These are phyloP conservation scores for Trissolcus japonicus DNA, from an alignment of 2,888 invertebrate genomes.

Conservation along the genomic window DNA sequence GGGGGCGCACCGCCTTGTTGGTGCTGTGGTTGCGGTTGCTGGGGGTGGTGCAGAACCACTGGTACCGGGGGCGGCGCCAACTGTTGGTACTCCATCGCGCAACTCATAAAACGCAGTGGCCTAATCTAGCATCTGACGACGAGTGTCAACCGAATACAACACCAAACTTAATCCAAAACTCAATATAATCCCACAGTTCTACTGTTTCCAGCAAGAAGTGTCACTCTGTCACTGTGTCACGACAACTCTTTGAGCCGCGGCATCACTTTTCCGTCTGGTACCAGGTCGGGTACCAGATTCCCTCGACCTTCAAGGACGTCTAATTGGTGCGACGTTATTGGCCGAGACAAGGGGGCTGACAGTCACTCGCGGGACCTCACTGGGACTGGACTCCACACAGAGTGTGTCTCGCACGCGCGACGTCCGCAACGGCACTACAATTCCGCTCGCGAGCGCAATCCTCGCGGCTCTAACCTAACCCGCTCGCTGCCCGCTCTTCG, in stretches of 20 bases:
- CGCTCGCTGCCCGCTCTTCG: slow-evolving; percentile 34
- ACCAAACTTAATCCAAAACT: not conserved
- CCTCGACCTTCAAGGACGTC: not conserved
- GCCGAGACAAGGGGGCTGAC: slow-evolving; percentile 52
- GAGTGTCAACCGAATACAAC: not conserved
- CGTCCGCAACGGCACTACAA: slow-evolving; percentile 68
- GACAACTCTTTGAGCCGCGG: slow-evolving; percentile 35
- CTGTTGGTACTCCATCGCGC: slow-evolving; percentile 77
- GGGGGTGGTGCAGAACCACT: slow-evolving; percentile 73
- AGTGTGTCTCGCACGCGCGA: slow-evolving; percentile 69
- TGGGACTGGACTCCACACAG: slow-evolving; percentile 33
- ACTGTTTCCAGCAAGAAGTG: not conserved
- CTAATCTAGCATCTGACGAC: slow-evolving; percentile 54
- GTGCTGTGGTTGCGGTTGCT: slow-evolving; percentile 56
- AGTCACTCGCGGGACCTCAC: slow-evolving; percentile 49
- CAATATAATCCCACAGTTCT: not conserved
- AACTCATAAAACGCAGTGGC: slow-evolving; percentile 65
- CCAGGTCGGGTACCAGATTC: slow-evolving; percentile 9
- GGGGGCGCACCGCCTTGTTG: slow-evolving; percentile 60
- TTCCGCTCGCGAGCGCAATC: slow-evolving; percentile 44
- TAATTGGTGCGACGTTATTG: slow-evolving; percentile 2
- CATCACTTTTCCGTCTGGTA: slow-evolving; percentile 33
- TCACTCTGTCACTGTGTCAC: slow-evolving; percentile 38
- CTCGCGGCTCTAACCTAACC: slow-evolving; percentile 55
- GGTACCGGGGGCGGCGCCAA: slow-evolving; percentile 77